These are phyloP conservation scores for Catharus fuscescens DNA, from an alignment of 2,113 vertebrate genomes.

Conservation along the genomic window DNA sequence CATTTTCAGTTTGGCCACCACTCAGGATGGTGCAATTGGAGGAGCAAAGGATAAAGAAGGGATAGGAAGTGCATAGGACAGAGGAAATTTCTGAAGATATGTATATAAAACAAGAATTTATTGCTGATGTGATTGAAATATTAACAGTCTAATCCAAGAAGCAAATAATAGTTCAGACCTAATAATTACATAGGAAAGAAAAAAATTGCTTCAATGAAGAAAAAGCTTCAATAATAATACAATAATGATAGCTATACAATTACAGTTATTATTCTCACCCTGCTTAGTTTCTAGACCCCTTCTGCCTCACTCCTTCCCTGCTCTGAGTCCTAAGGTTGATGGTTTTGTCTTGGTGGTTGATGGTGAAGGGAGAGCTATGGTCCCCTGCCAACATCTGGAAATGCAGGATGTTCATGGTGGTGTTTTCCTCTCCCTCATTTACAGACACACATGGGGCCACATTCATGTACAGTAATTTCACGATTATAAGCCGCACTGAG, in stretches of 20 bases:
- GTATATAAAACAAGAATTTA: background rate
- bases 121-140: background rate
- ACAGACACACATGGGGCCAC: background rate
- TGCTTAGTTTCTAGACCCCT: background rate
- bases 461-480: too few species aligned
- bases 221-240: background rate
- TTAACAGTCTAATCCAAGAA: background rate
- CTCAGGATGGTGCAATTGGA: background rate
- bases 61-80: fast-evolving
- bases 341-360: background rate
- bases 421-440: background rate
- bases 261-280: background rate
- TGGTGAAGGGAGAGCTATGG: background rate
- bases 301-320: background rate
- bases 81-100: background rate
- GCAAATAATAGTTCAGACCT: background rate
- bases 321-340: background rate
- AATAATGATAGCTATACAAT: background rate
- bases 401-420: fast-evolving
- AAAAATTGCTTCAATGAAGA: background rate
- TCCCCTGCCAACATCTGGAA: background rate
- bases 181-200: background rate
- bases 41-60: background rate
- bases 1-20: background rate
- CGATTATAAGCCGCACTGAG: too few species aligned